Evolutionary conservation across 2,797 vertebrate genomes (phyloP).

Genomic region (Eutrigla gurnardus): DNA sequence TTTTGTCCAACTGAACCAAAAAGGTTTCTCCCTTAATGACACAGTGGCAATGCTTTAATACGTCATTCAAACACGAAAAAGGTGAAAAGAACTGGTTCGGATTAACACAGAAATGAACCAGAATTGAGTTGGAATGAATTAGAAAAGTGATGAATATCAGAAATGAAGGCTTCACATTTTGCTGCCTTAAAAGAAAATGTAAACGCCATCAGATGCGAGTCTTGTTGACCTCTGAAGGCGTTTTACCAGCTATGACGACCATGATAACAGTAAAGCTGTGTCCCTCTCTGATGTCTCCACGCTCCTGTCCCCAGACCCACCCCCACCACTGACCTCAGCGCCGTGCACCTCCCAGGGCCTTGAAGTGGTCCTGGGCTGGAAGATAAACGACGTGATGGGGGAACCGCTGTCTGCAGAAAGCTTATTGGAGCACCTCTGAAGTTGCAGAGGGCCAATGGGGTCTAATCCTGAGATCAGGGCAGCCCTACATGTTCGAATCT

Average conservation of each 20-base stretch:
- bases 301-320: slow-evolving; percentile 22
- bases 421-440: slow-evolving; percentile 65
- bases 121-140: neutral
- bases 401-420: slow-evolving; percentile 66
- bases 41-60: neutral
- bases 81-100: neutral
- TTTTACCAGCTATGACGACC: slow-evolving; percentile 4
- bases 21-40: neutral
- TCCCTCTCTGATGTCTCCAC: slow-evolving; percentile 27
- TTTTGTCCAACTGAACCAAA: slow-evolving; percentile 22
- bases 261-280: slow-evolving; percentile 21
- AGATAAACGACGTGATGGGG: slow-evolving; percentile 74
- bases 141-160: neutral
- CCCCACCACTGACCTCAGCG: slow-evolving; percentile 53
- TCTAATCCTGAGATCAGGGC: slow-evolving; percentile 41
- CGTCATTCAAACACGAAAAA: neutral
- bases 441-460: slow-evolving; percentile 37
- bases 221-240: slow-evolving; percentile 21
- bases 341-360: slow-evolving; percentile 50
- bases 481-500: slow-evolving; percentile 22
- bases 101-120: neutral
- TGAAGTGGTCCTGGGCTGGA: slow-evolving; percentile 63
- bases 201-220: slow-evolving; percentile 12
- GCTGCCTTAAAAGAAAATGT: neutral
- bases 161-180: neutral